These are phyloP conservation scores for Chydorus sphaericus DNA, from an alignment of 2,888 invertebrate genomes.

Conservation along the genomic window DNA sequence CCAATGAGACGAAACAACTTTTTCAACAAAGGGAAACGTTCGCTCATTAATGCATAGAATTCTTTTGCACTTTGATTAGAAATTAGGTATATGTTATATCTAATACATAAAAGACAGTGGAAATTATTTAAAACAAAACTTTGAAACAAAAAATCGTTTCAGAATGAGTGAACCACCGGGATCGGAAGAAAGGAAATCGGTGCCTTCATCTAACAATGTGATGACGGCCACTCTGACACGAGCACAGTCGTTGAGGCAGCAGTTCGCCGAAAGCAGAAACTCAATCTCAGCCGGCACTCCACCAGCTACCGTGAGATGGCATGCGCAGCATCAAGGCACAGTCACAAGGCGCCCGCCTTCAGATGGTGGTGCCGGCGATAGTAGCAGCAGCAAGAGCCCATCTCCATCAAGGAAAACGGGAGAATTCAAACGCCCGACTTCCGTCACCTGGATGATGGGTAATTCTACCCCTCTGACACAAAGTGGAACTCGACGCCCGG, in stretches of 20 bases:
- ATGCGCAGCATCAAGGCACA: background rate
- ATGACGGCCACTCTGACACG: no score
- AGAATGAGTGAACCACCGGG: no score
- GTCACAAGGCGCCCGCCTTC: background rate
- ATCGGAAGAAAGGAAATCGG: no score
- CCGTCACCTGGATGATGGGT: background rate
- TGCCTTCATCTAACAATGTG: no score
- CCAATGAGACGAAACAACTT: no score
- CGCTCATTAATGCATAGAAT: no score
- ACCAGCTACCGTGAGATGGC: background rate
- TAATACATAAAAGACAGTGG: no score
- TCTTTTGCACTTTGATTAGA: no score
- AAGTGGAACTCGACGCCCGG: background rate
- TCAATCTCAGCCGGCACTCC: background rate
- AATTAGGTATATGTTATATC: no score
- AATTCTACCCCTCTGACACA: background rate
- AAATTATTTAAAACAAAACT: no score
- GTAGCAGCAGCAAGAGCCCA: background rate
- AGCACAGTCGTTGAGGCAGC: conserved; percentile 6
- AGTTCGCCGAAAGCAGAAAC: conserved; percentile 3
- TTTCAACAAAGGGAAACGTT: no score
- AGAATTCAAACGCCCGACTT: background rate
- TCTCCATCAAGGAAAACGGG: background rate
- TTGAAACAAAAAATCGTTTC: no score
- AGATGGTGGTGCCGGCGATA: background rate